These are phyloP conservation scores for Tribolium madens DNA, from an alignment of 1,140 invertebrate species.

Conservation along the genomic window DNA sequence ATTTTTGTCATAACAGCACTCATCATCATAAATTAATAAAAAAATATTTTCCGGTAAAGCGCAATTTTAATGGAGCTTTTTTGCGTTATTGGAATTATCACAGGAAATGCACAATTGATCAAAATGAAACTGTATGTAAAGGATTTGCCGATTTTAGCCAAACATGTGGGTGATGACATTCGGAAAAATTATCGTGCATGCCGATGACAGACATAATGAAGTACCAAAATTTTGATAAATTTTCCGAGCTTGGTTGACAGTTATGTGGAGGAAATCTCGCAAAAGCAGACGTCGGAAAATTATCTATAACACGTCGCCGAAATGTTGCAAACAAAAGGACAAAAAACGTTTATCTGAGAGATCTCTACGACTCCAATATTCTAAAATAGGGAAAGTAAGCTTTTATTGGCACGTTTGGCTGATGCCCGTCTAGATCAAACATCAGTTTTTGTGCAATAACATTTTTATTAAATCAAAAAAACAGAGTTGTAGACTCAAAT, in stretches of 20 bases:
- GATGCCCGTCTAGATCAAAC: slow-evolving; percentile 11
- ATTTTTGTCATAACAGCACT: not conserved
- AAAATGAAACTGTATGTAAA: not conserved
- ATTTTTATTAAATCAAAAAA: slow-evolving; percentile 6
- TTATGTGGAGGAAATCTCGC: not conserved
- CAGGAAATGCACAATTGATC: not conserved
- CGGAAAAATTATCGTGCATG: not conserved
- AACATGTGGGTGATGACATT: not conserved
- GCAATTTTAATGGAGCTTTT: too few relatives aligned
- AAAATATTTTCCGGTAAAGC: not conserved
- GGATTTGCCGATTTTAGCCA: not conserved
- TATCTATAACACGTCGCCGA: not conserved
- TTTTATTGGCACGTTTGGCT: slow-evolving; percentile 17
- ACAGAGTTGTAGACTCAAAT: too few relatives aligned
- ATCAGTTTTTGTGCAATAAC: slow-evolving; percentile 2
- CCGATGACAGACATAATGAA: not conserved
- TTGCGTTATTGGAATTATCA: too few relatives aligned
- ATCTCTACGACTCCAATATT: slow-evolving; percentile 7
- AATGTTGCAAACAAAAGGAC: not conserved
- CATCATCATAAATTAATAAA: not conserved
- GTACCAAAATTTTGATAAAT: not conserved
- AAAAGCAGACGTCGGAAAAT: not conserved
- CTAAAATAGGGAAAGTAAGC: not conserved
- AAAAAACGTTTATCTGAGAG: not conserved
- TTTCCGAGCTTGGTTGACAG: not conserved